Percentiles rank a stretch among this genome's conserved stretches.
Conservation (phyloP, 1,140 invertebrate species). For the Liolophura sinensis region DNA sequence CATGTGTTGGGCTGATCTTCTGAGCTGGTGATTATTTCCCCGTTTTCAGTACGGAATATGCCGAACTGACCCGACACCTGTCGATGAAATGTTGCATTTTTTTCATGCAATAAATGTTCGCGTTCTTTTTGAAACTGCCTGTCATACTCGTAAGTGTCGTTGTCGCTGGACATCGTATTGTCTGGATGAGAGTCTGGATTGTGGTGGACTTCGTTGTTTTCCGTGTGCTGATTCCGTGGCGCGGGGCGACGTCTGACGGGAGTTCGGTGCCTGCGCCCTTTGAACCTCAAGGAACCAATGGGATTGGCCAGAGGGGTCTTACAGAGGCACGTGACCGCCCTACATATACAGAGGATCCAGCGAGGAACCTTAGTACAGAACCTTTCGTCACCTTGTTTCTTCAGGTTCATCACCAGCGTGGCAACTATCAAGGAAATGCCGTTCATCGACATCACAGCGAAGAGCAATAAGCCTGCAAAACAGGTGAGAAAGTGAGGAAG, state of each 20-base stretch:
- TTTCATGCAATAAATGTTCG: no score
- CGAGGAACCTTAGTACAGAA: slow-evolving; percentile 36
- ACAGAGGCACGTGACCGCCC: slow-evolving; percentile 31
- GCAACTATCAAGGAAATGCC: slow-evolving; percentile 50
- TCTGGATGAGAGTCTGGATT: no score
- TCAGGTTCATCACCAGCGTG: slow-evolving; percentile 52
- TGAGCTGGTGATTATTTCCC: slow-evolving; percentile 10
- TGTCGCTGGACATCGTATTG: no score
- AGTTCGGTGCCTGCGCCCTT: slow-evolving; percentile 6
- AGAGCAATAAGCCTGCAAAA: slow-evolving; percentile 45
- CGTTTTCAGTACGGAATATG: neutral
- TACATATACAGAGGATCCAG: slow-evolving; percentile 38
- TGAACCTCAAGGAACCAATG: slow-evolving; percentile 4
- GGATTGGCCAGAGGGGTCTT: slow-evolving; percentile 8
- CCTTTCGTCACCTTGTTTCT: slow-evolving; percentile 37
- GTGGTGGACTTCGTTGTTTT: slow-evolving; percentile 2
- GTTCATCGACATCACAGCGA: slow-evolving; percentile 54
- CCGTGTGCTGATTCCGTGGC: neutral
- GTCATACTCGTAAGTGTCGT: no score
- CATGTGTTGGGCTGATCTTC: slow-evolving; percentile 5
- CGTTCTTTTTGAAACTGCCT: no score
- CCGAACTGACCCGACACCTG: neutral
- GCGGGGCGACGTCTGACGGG: slow-evolving; percentile 5
- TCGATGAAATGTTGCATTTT: no score
- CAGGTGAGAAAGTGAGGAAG: neutral